Evolutionary conservation across 2,888 invertebrate species (phyloP).

Genomic region (Agapetus fuscipes): DNA sequence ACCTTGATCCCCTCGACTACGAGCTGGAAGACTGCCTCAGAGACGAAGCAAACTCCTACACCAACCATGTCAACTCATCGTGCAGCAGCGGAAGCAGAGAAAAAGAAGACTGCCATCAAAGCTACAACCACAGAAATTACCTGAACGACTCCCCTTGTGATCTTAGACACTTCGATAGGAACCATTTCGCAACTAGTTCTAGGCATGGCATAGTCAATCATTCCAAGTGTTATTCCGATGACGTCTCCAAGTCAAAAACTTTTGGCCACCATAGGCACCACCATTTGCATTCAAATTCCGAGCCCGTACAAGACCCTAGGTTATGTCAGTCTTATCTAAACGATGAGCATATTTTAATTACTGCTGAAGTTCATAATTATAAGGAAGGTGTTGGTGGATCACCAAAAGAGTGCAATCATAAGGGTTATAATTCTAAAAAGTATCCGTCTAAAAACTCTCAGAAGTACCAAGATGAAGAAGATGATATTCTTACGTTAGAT

Average conservation of each 20-base stretch:
- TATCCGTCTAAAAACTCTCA: conserved; percentile 39
- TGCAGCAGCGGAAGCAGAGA: conserved; percentile 23
- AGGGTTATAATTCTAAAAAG: conserved; percentile 24
- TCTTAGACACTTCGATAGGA: conserved; percentile 18
- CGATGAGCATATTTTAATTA: conserved; percentile 39
- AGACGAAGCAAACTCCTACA: conserved; percentile 29
- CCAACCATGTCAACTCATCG: conserved; percentile 24
- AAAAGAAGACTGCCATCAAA: conserved; percentile 16
- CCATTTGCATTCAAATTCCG: conserved; percentile 28
- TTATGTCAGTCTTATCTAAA: conserved; percentile 25
- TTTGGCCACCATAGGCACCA: conserved; percentile 23
- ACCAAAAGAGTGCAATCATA: conserved; percentile 35
- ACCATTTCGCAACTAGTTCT: conserved; percentile 20
- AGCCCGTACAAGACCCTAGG: conserved; percentile 30
- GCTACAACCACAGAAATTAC: conserved; percentile 19
- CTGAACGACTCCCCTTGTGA: conserved; percentile 17
- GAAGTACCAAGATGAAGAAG: conserved; percentile 33
- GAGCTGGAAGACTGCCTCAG: conserved; percentile 14
- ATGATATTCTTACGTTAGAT: conserved; percentile 34
- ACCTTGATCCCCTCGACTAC: conserved; percentile 13
- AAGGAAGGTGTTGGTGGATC: conserved; percentile 47
- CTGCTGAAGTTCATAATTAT: conserved; percentile 43
- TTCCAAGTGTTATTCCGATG: conserved; percentile 20
- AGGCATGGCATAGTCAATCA: conserved; percentile 16
- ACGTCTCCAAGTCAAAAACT: conserved; percentile 19